Evolutionary conservation across 2,888 invertebrate species (phyloP).

Genomic region (Ellobium chinense): DNA sequence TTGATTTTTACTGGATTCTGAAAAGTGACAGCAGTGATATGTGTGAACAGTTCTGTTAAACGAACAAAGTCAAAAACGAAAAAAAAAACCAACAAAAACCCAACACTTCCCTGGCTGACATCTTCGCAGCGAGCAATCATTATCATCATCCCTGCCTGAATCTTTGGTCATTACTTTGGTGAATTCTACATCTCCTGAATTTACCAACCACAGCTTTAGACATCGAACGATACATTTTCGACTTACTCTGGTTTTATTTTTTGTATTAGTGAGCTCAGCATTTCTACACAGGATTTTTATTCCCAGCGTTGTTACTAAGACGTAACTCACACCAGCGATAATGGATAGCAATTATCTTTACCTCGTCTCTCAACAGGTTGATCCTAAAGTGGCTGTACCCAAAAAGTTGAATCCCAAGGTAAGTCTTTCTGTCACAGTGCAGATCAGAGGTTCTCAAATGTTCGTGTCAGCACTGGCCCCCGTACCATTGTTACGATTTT

Average conservation of each 20-base stretch:
- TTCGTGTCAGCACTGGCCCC: not conserved
- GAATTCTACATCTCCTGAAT: no score
- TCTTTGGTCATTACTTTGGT: no score
- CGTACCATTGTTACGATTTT: no score
- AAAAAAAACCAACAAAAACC: no score
- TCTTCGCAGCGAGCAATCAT: no score
- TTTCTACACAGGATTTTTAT: not conserved
- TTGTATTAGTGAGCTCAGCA: not conserved
- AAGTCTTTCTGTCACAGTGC: conserved; percentile 44
- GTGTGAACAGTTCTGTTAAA: no score
- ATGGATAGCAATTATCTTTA: conserved; percentile 54
- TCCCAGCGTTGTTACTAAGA: not conserved
- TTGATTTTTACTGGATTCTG: no score
- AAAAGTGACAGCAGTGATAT: no score
- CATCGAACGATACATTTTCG: not conserved
- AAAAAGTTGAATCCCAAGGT: conserved; percentile 81
- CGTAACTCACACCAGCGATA: not conserved
- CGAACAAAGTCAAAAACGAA: no score
- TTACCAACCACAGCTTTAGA: no score
- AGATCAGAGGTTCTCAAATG: not conserved
- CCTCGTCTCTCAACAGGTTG: conserved; percentile 87
- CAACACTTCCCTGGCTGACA: no score
- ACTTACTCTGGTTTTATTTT: not conserved
- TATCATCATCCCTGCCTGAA: no score
- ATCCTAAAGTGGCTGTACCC: conserved; percentile 99